These are phyloP conservation scores for Drosophila leonis DNA, from an alignment of 2,888 invertebrate species.

Conservation along the genomic window DNA sequence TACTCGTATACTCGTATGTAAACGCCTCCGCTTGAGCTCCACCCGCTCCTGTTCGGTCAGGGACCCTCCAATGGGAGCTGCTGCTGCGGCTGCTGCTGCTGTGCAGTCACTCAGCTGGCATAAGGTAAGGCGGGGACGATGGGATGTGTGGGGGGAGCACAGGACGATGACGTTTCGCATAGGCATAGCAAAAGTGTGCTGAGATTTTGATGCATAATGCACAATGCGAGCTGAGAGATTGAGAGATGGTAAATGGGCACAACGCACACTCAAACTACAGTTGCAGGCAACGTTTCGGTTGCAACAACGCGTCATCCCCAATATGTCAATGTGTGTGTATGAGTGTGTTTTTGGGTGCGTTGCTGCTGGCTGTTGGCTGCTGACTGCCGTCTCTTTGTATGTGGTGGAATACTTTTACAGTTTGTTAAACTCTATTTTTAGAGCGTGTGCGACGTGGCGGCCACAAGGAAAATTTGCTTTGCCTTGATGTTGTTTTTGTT, in stretches of 20 bases:
- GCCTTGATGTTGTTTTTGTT: conserved; percentile 48
- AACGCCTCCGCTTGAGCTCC: conserved; percentile 4
- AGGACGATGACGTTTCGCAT: conserved; percentile 72
- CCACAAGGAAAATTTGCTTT: conserved; percentile 64
- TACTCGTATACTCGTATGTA: conserved; percentile 16
- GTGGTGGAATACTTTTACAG: conserved; percentile 79
- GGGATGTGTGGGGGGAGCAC: conserved; percentile 8
- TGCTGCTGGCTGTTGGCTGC: conserved; percentile 24
- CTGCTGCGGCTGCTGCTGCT: conserved; percentile 8
- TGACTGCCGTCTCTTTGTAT: conserved; percentile 62
- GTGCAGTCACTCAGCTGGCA: conserved; percentile 31
- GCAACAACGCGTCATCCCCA: conserved; percentile 65
- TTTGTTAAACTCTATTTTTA: conserved; percentile 81
- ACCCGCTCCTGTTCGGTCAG: conserved; percentile 9
- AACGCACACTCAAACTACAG: conserved; percentile 31
- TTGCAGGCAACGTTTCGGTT: conserved; percentile 35
- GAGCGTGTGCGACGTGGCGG: conserved; percentile 68
- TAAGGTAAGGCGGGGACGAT: not conserved
- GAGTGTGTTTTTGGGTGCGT: conserved; percentile 47
- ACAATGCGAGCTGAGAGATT: conserved; percentile 33
- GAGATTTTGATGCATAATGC: conserved; percentile 61
- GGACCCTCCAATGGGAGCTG: conserved; percentile 17
- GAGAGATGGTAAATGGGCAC: conserved; percentile 56
- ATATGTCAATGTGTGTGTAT: conserved; percentile 38
- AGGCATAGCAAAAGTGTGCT: conserved; percentile 62